Evolutionary conservation across 2,113 vertebrate species (phyloP), one percentile per base, ranked within the genome.

Genomic region (Erinaceus europaeus): DNA sequence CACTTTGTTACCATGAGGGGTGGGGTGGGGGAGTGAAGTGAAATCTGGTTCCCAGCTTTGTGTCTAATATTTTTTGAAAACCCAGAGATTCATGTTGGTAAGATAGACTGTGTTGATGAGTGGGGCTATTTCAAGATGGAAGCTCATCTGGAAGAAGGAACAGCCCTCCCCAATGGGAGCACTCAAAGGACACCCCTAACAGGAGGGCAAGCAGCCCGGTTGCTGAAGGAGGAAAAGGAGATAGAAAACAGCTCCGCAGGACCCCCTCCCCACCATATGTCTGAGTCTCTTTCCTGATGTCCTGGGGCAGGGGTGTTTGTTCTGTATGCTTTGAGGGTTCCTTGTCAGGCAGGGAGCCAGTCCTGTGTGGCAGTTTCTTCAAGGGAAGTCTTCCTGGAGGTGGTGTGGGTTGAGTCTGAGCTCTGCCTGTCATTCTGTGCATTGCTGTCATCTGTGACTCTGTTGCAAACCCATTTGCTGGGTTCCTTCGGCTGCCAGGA

Each of bases 71-170:
- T 59, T 85, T 38, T 48, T 48, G 6, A 34, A 34, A 76, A 21
- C 55, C 29, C n/a, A n/a, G n/a, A n/a, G n/a, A n/a, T n/a, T n/a
- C n/a, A n/a, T n/a, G n/a, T n/a, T n/a, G n/a, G n/a, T n/a, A n/a
- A n/a, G n/a, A n/a, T n/a, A 89, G n/a, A 34, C 34, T 84, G 57
- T 34, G 23, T 57, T n/a, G 62, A 42, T 44, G 38, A 80, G 32
- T 27, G 27, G 32, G 72, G 34, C 9, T 59, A n/a, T 40, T 76
- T 72, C 7, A 61, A 52, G 46, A 29, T 12, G 10, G 46, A 34
- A 73, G 10, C 38, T 80, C 32, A 4, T 80, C 73, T 73, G 32
- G 74, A 40, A 23, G 77, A 82, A 59, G 36, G 71, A 86, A 5
- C 46, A 9, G 18, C 72, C 10, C 12, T 48, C 57, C 67, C 0